These are phyloP conservation scores for Myathropa florea DNA, from an alignment of 2,888 invertebrate species.

Conservation along the genomic window DNA sequence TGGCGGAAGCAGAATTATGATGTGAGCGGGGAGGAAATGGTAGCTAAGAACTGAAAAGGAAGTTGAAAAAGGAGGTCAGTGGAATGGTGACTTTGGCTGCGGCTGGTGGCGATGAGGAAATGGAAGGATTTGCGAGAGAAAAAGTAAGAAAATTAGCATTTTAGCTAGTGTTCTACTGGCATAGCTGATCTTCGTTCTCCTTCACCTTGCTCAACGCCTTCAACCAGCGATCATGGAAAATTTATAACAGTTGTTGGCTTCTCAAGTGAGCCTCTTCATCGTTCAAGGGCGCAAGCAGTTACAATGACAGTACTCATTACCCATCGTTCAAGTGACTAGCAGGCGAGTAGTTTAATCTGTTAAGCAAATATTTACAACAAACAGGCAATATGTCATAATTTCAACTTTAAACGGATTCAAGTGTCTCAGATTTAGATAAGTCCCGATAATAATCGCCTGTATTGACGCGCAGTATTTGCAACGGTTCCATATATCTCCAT, in stretches of 20 bases:
- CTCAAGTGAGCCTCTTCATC: background rate
- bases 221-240: background rate
- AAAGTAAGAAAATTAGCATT: too few species aligned
- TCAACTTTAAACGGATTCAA: slow-evolving; percentile 11
- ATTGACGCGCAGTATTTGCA: background rate
- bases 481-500: background rate
- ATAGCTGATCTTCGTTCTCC: too few species aligned
- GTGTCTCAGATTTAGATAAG: slow-evolving; percentile 32
- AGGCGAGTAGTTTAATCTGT: background rate
- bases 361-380: background rate
- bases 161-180: too few species aligned
- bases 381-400: slow-evolving; percentile 17
- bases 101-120: too few species aligned
- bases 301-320: background rate
- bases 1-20: background rate
- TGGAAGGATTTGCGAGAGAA: too few species aligned
- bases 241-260: background rate
- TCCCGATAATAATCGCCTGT: background rate
- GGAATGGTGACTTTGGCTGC: too few species aligned
- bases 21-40: background rate
- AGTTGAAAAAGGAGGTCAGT: too few species aligned
- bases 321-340: background rate
- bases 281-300: background rate
- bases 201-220: too few species aligned
- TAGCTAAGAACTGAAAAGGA: too few species aligned